Conservation (phyloP, 2,797 vertebrate species). For the Urophycis tenuis region DNA sequence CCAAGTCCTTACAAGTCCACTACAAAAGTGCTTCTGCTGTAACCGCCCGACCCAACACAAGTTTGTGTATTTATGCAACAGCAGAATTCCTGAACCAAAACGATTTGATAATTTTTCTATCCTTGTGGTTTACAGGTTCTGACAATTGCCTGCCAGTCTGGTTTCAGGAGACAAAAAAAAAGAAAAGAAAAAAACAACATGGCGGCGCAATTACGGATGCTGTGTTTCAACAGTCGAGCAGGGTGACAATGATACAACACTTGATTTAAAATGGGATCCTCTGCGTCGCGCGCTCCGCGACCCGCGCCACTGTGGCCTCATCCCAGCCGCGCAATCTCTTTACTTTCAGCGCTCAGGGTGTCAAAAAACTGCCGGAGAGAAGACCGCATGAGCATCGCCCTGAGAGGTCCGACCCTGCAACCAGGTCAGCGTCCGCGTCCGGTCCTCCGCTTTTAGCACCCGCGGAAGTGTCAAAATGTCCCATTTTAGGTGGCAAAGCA, state of each 20-base stretch:
- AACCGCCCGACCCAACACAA: neutral
- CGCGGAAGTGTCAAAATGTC: slow-evolving; percentile 55
- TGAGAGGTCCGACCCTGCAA: neutral
- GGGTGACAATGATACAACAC: neutral
- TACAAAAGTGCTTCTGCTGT: neutral
- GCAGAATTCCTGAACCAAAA: neutral
- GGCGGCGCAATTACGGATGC: neutral
- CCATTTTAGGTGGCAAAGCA: slow-evolving; percentile 63
- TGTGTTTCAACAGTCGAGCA: neutral
- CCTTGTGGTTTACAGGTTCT: neutral
- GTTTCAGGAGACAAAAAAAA: neutral
- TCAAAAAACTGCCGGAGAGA: neutral
- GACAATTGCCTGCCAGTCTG: neutral
- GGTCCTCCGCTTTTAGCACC: slow-evolving; percentile 72
- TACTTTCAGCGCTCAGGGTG: neutral
- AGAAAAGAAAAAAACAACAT: no score
- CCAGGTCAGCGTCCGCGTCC: slow-evolving; percentile 26
- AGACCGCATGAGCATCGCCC: neutral
- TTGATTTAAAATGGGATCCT: neutral
- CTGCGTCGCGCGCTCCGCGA: neutral
- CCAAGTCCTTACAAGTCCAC: neutral
- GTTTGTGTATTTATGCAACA: neutral
- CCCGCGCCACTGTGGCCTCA: no score
- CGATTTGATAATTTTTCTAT: neutral
- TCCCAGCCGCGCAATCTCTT: neutral